phyloP scores from a whole-genome alignment of 2,888 invertebrate species.

The Tenthredo notha region DNA sequence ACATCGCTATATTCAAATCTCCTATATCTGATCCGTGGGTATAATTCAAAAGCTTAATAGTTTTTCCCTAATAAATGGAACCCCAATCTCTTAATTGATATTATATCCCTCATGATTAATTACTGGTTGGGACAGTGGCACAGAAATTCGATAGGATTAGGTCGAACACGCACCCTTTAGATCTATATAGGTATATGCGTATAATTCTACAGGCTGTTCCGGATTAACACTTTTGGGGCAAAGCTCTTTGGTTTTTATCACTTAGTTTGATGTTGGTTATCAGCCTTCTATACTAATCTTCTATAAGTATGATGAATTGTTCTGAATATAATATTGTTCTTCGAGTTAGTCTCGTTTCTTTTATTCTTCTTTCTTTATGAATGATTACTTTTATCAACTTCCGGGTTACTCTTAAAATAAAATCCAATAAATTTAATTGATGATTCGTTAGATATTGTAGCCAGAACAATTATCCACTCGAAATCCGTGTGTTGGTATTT shows the following conservation, averaged over 20 bases:
- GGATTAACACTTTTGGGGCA: background rate
- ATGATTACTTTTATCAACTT: background rate
- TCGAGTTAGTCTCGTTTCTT: background rate
- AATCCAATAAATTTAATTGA: background rate
- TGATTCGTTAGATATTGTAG: background rate
- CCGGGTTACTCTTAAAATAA: background rate
- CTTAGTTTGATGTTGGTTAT: background rate
- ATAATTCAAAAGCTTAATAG: background rate
- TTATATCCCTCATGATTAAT: conserved; percentile 18
- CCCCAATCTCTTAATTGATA: conserved; percentile 19
- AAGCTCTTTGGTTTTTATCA: background rate
- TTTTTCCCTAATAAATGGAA: background rate
- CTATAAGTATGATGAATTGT: background rate
- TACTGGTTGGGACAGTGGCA: background rate
- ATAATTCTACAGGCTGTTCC: background rate
- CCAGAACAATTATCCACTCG: background rate
- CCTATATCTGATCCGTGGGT: background rate
- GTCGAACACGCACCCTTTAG: conserved; percentile 10
- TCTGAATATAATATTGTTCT: background rate
- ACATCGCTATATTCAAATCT: background rate
- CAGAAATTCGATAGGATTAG: conserved; percentile 10
- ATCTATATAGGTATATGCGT: background rate
- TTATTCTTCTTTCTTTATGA: background rate
- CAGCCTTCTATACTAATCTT: background rate
- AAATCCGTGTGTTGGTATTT: background rate